Evolutionary conservation across 2,888 invertebrate species (phyloP).

Genomic region (Epistrophe grossulariae): DNA sequence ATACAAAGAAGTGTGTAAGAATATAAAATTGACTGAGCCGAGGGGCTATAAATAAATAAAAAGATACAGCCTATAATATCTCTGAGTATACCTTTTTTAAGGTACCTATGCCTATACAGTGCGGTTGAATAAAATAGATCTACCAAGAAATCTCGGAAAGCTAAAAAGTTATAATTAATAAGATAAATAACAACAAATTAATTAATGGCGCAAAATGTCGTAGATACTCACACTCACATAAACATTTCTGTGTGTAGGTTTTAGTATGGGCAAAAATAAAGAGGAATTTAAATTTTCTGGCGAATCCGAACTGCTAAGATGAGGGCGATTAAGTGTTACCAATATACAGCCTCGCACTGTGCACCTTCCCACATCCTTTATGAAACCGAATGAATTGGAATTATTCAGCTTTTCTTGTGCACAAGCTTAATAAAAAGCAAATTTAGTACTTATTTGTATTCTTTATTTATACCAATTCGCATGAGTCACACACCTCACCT

Average conservation of each 20-base stretch:
- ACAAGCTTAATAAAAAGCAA: conserved; percentile 39
- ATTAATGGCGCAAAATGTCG: too few species aligned
- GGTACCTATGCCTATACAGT: background rate
- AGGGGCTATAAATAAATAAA: conserved; percentile 40
- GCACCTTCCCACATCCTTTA: background rate
- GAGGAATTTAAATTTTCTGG: too few species aligned
- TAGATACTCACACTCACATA: too few species aligned
- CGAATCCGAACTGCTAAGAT: too few species aligned
- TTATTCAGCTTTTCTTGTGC: conserved; percentile 22
- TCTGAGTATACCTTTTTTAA: conserved; percentile 28
- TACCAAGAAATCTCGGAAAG: too few species aligned
- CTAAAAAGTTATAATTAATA: too few species aligned
- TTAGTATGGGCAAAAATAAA: too few species aligned
- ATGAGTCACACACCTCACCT: conserved; percentile 50
- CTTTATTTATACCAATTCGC: background rate
- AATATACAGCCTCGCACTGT: background rate
- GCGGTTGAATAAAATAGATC: background rate
- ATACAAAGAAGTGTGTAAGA: conserved; percentile 14
- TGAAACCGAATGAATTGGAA: background rate
- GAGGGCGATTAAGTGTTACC: background rate
- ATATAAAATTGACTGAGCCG: conserved; percentile 24
- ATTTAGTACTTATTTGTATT: conserved; percentile 2
- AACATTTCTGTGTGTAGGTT: too few species aligned
- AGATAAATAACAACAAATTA: too few species aligned
- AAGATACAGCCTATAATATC: background rate